Percentiles rank a stretch among this genome's conserved stretches.
Conservation (phyloP, 2,113 vertebrate species). For the Boleophthalmus pectinirostris region DNA sequence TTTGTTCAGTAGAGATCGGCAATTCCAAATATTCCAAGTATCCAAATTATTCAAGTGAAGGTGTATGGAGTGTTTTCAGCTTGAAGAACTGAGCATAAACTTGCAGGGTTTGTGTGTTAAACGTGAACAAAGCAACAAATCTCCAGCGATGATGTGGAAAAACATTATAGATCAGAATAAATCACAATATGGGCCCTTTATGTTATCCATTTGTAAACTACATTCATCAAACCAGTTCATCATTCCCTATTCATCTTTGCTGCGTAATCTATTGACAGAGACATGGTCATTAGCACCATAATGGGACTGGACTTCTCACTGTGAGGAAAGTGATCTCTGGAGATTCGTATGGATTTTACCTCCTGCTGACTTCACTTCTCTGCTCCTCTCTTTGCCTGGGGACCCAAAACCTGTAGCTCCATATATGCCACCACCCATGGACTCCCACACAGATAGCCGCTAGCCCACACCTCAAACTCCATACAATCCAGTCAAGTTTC, state of each 20-base stretch:
- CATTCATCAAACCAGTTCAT: not conserved
- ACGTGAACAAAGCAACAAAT: too few species aligned
- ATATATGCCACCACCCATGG: not conserved
- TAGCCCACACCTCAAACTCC: conserved; percentile 40
- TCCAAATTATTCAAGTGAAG: too few species aligned
- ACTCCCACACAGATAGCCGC: conserved; percentile 15
- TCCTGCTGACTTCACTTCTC: conserved; percentile 51
- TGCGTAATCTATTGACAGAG: conserved; percentile 48
- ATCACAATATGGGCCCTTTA: too few species aligned
- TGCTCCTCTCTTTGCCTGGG: conserved; percentile 17
- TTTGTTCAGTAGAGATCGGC: too few species aligned
- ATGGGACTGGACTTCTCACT: conserved; percentile 58
- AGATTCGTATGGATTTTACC: conserved; percentile 63
- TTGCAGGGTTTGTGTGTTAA: too few species aligned
- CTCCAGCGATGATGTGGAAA: too few species aligned
- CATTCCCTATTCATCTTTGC: conserved; percentile 36
- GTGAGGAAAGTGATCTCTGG: conserved; percentile 58
- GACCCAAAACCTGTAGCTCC: conserved; percentile 51
- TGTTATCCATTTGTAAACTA: not conserved
- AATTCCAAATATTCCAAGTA: too few species aligned
- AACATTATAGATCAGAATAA: too few species aligned
- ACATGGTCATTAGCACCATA: conserved; percentile 57
- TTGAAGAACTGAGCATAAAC: too few species aligned
- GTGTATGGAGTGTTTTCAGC: too few species aligned
- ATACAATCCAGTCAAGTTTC: conserved; percentile 64